These are phyloP conservation scores for Perca flavescens DNA, from an alignment of 2,113 vertebrate genomes.

Conservation along the genomic window DNA sequence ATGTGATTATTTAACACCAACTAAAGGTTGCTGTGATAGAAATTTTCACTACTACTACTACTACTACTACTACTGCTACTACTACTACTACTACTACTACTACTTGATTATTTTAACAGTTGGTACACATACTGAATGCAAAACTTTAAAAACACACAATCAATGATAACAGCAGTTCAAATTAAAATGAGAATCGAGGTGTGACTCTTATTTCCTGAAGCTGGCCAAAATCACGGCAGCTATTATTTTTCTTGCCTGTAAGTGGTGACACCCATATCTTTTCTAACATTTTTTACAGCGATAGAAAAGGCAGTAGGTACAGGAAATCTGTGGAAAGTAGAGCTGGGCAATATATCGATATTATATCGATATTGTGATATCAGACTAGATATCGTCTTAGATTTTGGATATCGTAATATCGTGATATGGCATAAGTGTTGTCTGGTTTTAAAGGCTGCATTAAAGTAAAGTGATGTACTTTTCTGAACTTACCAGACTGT, in stretches of 20 bases:
- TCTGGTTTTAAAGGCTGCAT: too few relatives aligned
- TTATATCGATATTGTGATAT: too few relatives aligned
- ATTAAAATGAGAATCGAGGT: not conserved
- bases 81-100: too few relatives aligned
- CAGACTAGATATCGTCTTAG: too few relatives aligned
- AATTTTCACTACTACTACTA: too few relatives aligned
- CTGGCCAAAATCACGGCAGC: not conserved
- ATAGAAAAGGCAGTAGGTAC: not conserved
- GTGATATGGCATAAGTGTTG: too few relatives aligned
- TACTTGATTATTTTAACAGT: not conserved
- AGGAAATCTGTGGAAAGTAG: not conserved
- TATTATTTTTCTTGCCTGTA: not conserved
- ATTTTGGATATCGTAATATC: too few relatives aligned
- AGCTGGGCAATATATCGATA: too few relatives aligned
- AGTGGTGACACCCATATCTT: not conserved
- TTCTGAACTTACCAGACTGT: too few relatives aligned
- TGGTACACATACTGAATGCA: not conserved
- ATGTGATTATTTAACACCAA: not conserved
- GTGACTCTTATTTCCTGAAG: conserved; percentile 1
- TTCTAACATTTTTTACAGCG: not conserved
- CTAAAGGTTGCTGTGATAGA: not conserved
- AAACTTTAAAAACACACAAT: not conserved
- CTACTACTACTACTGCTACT: too few relatives aligned
- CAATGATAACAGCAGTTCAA: not conserved
- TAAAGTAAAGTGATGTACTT: too few relatives aligned